Conservation (phyloP, 2,797 vertebrate genomes). For the Smutsia temminckii region DNA sequence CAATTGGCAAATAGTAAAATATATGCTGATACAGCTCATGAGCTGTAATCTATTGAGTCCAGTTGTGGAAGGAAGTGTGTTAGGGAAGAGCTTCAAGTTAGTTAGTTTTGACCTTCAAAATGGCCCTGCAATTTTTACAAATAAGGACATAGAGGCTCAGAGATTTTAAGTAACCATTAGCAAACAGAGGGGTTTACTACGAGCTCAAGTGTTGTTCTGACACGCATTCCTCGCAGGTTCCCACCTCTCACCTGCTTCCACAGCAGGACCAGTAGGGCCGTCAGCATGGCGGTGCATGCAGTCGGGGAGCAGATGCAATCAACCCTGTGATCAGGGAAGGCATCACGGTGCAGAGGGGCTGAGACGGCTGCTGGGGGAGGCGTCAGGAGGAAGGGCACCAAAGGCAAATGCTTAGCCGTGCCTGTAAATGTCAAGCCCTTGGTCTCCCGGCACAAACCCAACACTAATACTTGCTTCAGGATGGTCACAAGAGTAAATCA, state of each 20-base stretch:
- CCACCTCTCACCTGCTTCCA: accelerated
- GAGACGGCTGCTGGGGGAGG: background rate
- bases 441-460: background rate
- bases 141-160: background rate
- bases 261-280: accelerated
- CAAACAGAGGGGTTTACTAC: background rate
- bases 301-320: background rate
- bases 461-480: constrained; percentile 8
- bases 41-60: background rate
- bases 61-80: background rate
- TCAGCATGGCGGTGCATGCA: accelerated
- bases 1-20: background rate
- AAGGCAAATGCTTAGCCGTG: background rate
- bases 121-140: background rate
- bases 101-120: background rate
- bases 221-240: background rate
- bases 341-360: background rate
- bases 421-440: background rate
- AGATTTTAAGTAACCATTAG: background rate
- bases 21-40: background rate
- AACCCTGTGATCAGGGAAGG: background rate
- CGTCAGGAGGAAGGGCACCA: background rate
- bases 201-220: background rate
- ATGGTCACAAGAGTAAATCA: background rate
- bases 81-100: background rate